Base-by-base conservation (phyloP, 1,140 invertebrate genomes). In the Lanistes nyassanus region DNA sequence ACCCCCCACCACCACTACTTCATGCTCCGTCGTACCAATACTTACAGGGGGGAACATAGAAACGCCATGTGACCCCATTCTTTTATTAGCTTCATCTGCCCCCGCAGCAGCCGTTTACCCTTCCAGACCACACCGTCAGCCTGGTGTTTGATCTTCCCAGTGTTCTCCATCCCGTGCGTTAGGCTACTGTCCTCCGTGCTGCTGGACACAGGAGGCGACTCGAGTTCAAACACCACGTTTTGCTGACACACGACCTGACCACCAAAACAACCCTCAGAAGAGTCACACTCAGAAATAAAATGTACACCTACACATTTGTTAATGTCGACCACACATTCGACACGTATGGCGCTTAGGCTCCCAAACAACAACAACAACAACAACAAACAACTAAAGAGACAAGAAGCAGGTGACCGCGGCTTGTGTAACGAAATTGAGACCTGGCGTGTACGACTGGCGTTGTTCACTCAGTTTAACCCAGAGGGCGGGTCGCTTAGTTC, bases 21-120 rank as follows among this genome's bases (percentile, higher is more conserved):
- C n/a, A n/a, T n/a, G n/a, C n/a, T n/a, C n/a, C n/a, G n/a, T n/a
- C n/a, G n/a, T n/a, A n/a, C 9, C 9, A 47, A 47, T 47, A 1
- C 93, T 92, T 89, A 96, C 93, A 96, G 88, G 16, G 95, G 95
- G 84, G 94, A 95, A 84, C 95, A 96, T 0, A 97, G 90, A 83
- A 95, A 97, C 64, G 95, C 93, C 21, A 96, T 92, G 0, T 92
- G 92, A 69, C 94, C 93, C 47, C 95, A 92, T 77, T 96, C 94
- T 60, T 93, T 92, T 1, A 97, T 90, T 81, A 93, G 93, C 82
- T 93, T 93, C 92, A 97, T 95, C 82, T 96, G 94, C n/a, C 95
- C 95, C 82, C 95, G 94, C 26, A 90, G 81, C 60, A 89, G 79
- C 13, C 89, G 73, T 37, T 85, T 79, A 0, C 65, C n/a, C 37